phyloP scores from a whole-genome alignment of 1,140 invertebrate genomes.

The Solen grandis region DNA sequence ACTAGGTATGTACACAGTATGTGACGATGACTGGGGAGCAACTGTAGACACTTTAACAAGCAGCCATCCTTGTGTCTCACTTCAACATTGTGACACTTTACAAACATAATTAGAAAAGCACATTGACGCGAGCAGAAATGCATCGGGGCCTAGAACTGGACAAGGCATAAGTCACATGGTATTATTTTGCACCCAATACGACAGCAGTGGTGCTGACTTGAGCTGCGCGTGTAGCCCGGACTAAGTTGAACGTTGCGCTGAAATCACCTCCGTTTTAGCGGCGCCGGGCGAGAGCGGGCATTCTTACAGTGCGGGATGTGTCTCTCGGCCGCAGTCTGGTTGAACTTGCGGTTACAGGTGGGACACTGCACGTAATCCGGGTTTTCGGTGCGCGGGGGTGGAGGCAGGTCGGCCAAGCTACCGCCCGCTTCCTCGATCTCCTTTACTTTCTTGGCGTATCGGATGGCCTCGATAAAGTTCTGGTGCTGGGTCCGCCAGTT shows the following conservation, averaged over 20 bases:
- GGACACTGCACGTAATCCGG: slow-evolving; percentile 94
- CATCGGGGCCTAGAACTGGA: too few relatives aligned
- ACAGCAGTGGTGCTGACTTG: too few relatives aligned
- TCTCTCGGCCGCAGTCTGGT: slow-evolving; percentile 90
- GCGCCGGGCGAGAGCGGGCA: slow-evolving; percentile 86
- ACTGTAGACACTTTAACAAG: too few relatives aligned
- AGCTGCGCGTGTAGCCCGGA: too few relatives aligned
- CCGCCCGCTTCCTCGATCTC: slow-evolving; percentile 92
- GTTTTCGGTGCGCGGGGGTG: slow-evolving; percentile 89
- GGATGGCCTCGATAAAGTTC: slow-evolving; percentile 93
- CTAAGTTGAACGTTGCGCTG: background rate
- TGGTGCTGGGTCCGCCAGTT: slow-evolving; percentile 96
- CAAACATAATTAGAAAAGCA: too few relatives aligned
- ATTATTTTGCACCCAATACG: too few relatives aligned
- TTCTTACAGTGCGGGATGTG: slow-evolving; percentile 96
- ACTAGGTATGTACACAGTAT: too few relatives aligned
- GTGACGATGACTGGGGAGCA: too few relatives aligned
- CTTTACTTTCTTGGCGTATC: slow-evolving; percentile 93
- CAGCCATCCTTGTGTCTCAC: too few relatives aligned
- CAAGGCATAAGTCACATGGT: too few relatives aligned
- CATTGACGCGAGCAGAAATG: too few relatives aligned
- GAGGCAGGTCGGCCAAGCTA: slow-evolving; percentile 92
- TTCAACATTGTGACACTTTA: too few relatives aligned
- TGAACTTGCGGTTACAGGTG: slow-evolving; percentile 94
- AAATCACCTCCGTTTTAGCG: slow-evolving; percentile 63